Evolutionary conservation across 2,113 vertebrate species (phyloP), one percentile per base, ranked within the genome.

Genomic region (Brienomyrus longianalis): DNA sequence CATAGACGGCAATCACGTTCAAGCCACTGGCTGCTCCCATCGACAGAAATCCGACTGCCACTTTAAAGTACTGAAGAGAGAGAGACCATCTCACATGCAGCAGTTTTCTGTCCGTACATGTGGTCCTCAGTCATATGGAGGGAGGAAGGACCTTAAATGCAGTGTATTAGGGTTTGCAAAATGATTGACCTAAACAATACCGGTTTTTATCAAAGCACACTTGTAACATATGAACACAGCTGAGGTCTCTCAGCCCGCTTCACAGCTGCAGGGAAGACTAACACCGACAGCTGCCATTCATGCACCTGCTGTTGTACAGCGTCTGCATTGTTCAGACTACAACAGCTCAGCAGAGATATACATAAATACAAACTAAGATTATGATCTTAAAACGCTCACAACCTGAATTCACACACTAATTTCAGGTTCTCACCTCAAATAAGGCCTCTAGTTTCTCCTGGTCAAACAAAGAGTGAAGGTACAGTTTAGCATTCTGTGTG

Each of bases 391-490:
- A 39, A 39, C 39, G 39, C 39, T 39, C 1, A 39, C 39, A 39
- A 39, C 39, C 39, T 39, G 39, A 39, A 39, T 39, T 39, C 39
- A 39, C 39, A 39, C 39, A 51, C 23, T 86, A 70, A 39, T 48
- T 80, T 2, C n/a, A 83, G 87, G 90, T 92, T 92, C 95, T 96
- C 96, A 96, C 96, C 96, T 94, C 95, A 88, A 92, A 89, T 91
- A 95, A 80, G 6, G 93, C 88, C 93, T 93, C 89, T 94, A 95
- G 45, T 93, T 94, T 94, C 90, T 95, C 94, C 93, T 94, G 94
- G 84, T 95, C 95, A 91, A 96, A 92, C 90, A 95, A 47, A 91
- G 94, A 95, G 89, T 95, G 95, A 93, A 96, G 95, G 94, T 90
- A 95, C 92, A 93, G 94, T 90, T 95, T 92, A 84, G 94, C 93